Evolutionary conservation across 2,113 vertebrate species (phyloP).

Genomic region (Pelvicachromis taeniatus): DNA sequence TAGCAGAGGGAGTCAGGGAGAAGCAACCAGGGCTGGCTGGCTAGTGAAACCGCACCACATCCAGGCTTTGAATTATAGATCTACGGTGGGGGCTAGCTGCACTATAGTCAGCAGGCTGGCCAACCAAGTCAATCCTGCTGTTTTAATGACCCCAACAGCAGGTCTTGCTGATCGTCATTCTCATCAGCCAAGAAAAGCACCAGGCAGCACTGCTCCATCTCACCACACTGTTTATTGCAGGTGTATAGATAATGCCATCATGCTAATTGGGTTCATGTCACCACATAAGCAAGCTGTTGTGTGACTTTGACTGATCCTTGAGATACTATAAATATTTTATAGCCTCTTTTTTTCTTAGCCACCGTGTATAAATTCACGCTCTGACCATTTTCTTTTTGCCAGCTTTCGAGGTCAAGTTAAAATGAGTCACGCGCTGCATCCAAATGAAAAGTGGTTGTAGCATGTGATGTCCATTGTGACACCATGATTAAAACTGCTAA

Average conservation of each 20-base stretch:
- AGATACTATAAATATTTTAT: constrained; percentile 66
- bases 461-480: constrained; percentile 12
- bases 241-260: constrained; percentile 54
- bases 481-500: constrained; percentile 42
- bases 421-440: neutral
- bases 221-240: constrained; percentile 16
- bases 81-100: constrained; percentile 15
- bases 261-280: constrained; percentile 70
- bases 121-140: constrained; percentile 28
- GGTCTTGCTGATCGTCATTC: constrained; percentile 23
- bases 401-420: constrained; percentile 1
- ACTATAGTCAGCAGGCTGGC: constrained; percentile 49
- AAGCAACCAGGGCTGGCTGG: neutral
- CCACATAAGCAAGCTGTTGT: constrained; percentile 69
- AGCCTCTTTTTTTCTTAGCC: constrained; percentile 23
- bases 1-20: constrained; percentile 4
- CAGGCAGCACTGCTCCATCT: neutral
- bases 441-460: neutral
- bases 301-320: constrained; percentile 53
- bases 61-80: constrained; percentile 66
- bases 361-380: constrained; percentile 41
- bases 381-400: constrained; percentile 45
- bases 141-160: constrained; percentile 24
- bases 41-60: constrained; percentile 48
- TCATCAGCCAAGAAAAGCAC: constrained; percentile 12